These are phyloP conservation scores for Pammene aurita DNA, from an alignment of 2,888 invertebrate species.

Conservation along the genomic window DNA sequence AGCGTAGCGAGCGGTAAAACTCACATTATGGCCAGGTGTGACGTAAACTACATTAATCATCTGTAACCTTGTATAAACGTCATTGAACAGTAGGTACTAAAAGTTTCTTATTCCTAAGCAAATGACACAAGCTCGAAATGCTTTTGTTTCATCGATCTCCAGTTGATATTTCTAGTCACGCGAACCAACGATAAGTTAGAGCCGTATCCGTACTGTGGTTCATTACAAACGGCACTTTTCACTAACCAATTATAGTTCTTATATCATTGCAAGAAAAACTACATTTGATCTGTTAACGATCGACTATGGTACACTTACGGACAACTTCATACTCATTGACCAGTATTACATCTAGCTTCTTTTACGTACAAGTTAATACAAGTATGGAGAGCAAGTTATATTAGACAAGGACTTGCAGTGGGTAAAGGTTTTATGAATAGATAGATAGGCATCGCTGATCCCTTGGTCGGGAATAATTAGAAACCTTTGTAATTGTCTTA, in stretches of 20 bases:
- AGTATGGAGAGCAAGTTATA: background rate
- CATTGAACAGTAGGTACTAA: conserved; percentile 28
- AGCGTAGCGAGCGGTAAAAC: too few species aligned
- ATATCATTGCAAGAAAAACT: background rate
- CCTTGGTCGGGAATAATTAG: conserved; percentile 33
- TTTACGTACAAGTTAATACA: background rate
- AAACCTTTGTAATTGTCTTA: conserved; percentile 38
- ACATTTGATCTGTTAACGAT: too few species aligned
- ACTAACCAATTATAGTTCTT: background rate
- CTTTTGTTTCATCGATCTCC: conserved; percentile 53
- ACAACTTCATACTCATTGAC: background rate
- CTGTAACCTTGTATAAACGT: conserved; percentile 48
- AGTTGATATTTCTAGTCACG: conserved; percentile 57
- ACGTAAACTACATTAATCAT: conserved; percentile 33
- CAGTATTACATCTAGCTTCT: background rate
- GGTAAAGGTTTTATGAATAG: background rate
- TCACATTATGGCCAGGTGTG: too few species aligned
- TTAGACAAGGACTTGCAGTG: background rate
- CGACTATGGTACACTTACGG: background rate
- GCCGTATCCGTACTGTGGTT: conserved; percentile 1
- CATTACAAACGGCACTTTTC: background rate
- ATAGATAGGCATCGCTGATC: conserved; percentile 6
- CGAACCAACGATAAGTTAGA: conserved; percentile 51
- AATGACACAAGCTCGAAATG: conserved; percentile 47
- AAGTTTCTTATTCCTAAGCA: conserved; percentile 30